phyloP scores from a whole-genome alignment of 2,797 vertebrate genomes.

The Dicrostonyx torquatus region DNA sequence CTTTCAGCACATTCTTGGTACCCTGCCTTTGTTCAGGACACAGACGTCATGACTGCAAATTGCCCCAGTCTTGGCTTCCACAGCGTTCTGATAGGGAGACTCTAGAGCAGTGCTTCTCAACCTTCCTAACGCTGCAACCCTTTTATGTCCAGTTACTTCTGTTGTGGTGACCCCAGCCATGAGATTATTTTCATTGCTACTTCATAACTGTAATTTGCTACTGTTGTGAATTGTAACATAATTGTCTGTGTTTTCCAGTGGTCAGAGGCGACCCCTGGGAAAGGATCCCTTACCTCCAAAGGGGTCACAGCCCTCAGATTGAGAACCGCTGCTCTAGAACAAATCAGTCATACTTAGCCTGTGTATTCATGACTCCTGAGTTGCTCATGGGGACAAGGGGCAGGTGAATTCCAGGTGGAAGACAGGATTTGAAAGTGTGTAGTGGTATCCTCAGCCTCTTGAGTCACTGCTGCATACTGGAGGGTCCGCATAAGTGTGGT shows the following conservation, averaged over 20 bases:
- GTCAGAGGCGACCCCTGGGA: neutral
- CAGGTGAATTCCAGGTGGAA: neutral
- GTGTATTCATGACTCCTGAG: no score
- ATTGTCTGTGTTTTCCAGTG: neutral
- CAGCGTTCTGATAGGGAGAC: neutral
- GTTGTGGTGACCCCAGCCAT: neutral
- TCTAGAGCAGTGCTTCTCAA: neutral
- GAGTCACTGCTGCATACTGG: neutral
- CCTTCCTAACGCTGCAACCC: no score
- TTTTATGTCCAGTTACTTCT: neutral
- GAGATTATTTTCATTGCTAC: no score
- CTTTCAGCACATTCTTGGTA: neutral
- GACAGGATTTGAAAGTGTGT: neutral
- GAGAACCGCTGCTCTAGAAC: neutral
- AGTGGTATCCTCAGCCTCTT: neutral
- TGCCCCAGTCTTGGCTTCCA: neutral
- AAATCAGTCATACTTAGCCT: neutral
- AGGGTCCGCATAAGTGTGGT: fast-evolving
- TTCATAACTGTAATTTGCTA: neutral
- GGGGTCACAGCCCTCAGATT: neutral
- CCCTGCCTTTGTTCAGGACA: neutral
- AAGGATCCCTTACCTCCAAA: neutral
- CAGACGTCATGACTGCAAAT: neutral
- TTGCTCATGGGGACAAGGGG: neutral
- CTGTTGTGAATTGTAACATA: neutral